A percentile compares a stretch with the other conserved stretches of the same genome.
Conservation (phyloP, 1,140 invertebrate species). For the Hyles euphorbiae region DNA sequence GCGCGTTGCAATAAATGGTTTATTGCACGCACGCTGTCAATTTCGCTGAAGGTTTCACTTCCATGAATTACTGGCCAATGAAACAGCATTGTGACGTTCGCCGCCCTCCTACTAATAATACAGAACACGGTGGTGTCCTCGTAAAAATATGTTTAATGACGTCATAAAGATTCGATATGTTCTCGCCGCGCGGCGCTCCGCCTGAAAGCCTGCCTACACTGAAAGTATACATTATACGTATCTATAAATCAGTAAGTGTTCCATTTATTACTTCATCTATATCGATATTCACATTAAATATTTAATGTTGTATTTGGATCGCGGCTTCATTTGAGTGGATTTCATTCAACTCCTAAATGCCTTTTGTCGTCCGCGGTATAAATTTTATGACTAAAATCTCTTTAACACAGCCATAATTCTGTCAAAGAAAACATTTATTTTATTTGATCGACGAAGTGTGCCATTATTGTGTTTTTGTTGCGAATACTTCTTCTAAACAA, state of each 20-base stretch:
- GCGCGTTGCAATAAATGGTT: conserved; percentile 52
- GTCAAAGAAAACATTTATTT: no score
- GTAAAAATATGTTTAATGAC: conserved; percentile 74
- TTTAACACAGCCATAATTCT: no score
- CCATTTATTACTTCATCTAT: conserved; percentile 52
- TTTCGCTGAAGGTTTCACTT: conserved; percentile 49
- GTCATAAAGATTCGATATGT: conserved; percentile 68
- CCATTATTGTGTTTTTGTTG: no score
- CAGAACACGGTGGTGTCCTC: conserved; percentile 57
- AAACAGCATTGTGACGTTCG: conserved; percentile 42
- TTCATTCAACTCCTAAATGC: no score
- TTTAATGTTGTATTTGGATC: conserved; percentile 17
- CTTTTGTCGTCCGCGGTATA: no score
- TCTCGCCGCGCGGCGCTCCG: conserved; percentile 30
- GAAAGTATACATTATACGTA: conserved; percentile 49
- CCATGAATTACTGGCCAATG: conserved; percentile 59
- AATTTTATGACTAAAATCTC: no score
- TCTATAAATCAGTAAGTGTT: conserved; percentile 63
- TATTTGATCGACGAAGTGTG: no score
- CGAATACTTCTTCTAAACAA: no score
- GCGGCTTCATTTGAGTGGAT: no score
- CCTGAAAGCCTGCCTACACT: conserved; percentile 50
- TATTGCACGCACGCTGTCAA: conserved; percentile 58
- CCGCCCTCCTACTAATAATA: conserved; percentile 55
- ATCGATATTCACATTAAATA: conserved; percentile 47